Evolutionary conservation across 35 echinoderm and acorn worm species (phyloP), one percentile per base, ranked within the genome.

Genomic region (Acanthaster planci): DNA sequence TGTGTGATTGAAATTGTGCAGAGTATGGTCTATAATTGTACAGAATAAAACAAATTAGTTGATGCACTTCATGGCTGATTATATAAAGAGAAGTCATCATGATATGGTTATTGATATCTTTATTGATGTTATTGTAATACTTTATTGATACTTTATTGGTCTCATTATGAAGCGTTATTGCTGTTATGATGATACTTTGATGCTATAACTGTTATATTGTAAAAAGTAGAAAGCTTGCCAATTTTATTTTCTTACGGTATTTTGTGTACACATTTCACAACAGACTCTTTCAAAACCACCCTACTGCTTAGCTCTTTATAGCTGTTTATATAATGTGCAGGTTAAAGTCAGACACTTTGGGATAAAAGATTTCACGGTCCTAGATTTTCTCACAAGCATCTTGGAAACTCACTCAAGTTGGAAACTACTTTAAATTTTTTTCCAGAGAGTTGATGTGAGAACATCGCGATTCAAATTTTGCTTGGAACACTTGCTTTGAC

Each of bases 171-270:
- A 6, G 12, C 4, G 4, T 47, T 47, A 47, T 47, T 4, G 42
- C 12, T 6, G 12, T 47, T 47, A 47, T 47, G 4, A 47, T 12
- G 42, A 47, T 47, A 47, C 42, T 12, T 68, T 68, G 29, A 23
- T 68, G 34, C 29, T 68, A 27, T 68, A 12, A 34, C 29, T 68
- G 29, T 68, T 30, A 72, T 31, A 34, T 31, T 72, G 64, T 72
- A 72, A 72, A 72, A 72, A 72, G 64, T 72, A 72, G 64, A 72
- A 31, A 34, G 64, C 64, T 72, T 72, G 64, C 64, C 64, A 72
- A 72, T 72, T 72, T 72, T 72, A 72, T 72, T 72, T 72, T 72
- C 64, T 72, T 72, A 72, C 64, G 34, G 64, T 72, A 72, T 35
- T 31, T 26, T 72, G 64, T 72, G 64, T 72, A 72, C 26, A 72